Evolutionary conservation across 2,888 invertebrate genomes (phyloP).

Genomic region (Tinea semifulvella): DNA sequence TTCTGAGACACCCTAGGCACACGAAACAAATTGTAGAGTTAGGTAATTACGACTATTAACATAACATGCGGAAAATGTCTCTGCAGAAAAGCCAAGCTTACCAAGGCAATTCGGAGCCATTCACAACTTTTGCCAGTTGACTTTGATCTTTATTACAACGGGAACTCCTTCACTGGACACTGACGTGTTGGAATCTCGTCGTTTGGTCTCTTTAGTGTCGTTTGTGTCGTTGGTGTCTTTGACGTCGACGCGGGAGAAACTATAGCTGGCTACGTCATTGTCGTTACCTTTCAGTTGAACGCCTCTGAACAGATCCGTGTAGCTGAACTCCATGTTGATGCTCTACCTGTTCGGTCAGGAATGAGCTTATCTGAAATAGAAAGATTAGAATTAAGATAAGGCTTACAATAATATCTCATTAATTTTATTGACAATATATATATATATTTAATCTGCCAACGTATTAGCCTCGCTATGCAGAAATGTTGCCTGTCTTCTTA

Average conservation of each 20-base stretch:
- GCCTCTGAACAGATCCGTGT: constrained; percentile 26
- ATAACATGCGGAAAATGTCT: too few species aligned
- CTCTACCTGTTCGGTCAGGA: constrained; percentile 32
- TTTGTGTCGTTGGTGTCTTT: background rate
- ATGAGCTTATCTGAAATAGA: constrained; percentile 39
- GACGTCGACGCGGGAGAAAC: constrained; percentile 1
- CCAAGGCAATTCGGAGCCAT: too few species aligned
- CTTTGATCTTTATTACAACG: constrained; percentile 7
- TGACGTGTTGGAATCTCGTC: background rate
- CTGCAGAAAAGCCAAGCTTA: too few species aligned
- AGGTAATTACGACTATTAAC: too few species aligned
- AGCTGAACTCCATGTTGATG: constrained; percentile 40
- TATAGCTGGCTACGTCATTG: background rate
- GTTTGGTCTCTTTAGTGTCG: too few species aligned
- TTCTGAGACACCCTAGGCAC: too few species aligned
- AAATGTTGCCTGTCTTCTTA: too few species aligned
- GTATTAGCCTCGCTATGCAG: too few species aligned
- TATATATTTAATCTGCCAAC: too few species aligned
- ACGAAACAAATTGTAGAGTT: too few species aligned
- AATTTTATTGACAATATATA: too few species aligned
- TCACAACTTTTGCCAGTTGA: constrained; percentile 6
- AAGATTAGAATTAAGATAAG: background rate
- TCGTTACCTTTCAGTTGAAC: constrained; percentile 42
- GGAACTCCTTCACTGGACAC: background rate
- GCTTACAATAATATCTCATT: too few species aligned